phyloP scores from a whole-genome alignment of 2,888 invertebrate species.

The Epiblema foenella region DNA sequence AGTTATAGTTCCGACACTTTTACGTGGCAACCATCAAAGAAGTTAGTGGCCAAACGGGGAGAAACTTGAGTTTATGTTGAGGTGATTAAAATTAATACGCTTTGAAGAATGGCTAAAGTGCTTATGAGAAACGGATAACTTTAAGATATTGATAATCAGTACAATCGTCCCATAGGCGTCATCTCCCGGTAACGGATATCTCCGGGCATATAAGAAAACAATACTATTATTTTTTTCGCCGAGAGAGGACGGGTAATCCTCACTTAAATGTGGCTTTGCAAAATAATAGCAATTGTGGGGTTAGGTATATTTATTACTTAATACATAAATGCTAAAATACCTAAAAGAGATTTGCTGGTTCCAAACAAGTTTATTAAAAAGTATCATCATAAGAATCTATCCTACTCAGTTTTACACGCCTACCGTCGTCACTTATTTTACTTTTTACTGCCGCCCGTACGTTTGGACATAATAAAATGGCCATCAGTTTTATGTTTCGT shows the following conservation, averaged over 20 bases:
- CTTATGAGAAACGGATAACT: not conserved
- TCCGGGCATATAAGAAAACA: too few species aligned
- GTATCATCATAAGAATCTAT: slow-evolving; percentile 41
- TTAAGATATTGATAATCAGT: not conserved
- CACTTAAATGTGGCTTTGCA: not conserved
- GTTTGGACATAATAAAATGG: slow-evolving; percentile 62
- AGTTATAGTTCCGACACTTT: slow-evolving; percentile 43
- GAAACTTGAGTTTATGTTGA: slow-evolving; percentile 19
- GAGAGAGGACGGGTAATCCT: too few species aligned
- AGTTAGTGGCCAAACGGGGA: slow-evolving; percentile 27
- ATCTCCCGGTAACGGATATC: too few species aligned
- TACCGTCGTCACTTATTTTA: slow-evolving; percentile 46
- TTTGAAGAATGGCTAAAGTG: slow-evolving; percentile 1
- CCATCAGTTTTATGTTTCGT: slow-evolving; percentile 66
- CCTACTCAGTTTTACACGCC: slow-evolving; percentile 52
- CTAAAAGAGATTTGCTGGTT: too few species aligned
- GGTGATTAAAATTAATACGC: slow-evolving; percentile 23
- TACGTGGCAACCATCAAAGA: slow-evolving; percentile 41
- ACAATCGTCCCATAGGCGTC: too few species aligned
- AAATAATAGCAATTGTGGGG: not conserved
- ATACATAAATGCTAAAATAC: too few species aligned
- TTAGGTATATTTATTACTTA: too few species aligned
- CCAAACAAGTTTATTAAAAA: not conserved
- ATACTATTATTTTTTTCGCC: too few species aligned
- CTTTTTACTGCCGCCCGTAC: slow-evolving; percentile 57